Conservation (phyloP, 2,797 vertebrate genomes). For the Thunnus albacares region DNA sequence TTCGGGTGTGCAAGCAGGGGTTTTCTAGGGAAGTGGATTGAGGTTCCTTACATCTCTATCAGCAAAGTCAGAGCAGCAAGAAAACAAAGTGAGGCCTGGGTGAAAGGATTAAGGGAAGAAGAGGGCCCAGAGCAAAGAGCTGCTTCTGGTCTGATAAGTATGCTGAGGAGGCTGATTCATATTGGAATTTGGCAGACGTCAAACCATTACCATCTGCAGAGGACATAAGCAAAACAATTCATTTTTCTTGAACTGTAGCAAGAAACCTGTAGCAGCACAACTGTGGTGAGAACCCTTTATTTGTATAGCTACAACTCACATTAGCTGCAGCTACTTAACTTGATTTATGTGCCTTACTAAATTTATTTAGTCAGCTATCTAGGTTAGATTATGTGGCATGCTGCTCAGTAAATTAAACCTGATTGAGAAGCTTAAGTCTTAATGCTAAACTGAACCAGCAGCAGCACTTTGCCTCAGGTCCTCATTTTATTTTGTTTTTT, state of each 20-base stretch:
- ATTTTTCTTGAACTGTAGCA: conserved; percentile 14
- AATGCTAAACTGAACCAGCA: conserved; percentile 19
- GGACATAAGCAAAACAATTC: conserved; percentile 42
- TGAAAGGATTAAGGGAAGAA: conserved; percentile 66
- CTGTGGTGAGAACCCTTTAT: conserved; percentile 20
- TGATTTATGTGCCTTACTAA: conserved; percentile 37
- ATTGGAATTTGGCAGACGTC: conserved; percentile 57
- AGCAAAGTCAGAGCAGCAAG: conserved; percentile 66
- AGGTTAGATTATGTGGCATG: conserved; percentile 23
- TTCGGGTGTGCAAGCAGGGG: conserved; percentile 28
- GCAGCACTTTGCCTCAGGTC: conserved; percentile 3
- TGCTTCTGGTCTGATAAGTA: conserved; percentile 74
- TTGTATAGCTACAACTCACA: conserved; percentile 21
- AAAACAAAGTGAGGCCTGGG: conserved; percentile 68
- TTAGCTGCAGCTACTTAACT: conserved; percentile 30
- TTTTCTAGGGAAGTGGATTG: conserved; percentile 34
- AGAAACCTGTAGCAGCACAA: conserved; percentile 24
- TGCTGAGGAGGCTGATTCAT: conserved; percentile 67
- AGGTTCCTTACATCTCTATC: conserved; percentile 61
- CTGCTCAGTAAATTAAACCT: conserved; percentile 25
- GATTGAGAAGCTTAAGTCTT: conserved; percentile 24
- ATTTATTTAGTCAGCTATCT: conserved; percentile 23
- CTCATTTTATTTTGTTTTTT: conserved; percentile 14
- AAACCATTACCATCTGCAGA: conserved; percentile 49
- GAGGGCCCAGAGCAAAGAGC: conserved; percentile 68